phyloP scores from a whole-genome alignment of 1,140 invertebrate genomes.

The Dendrolimus kikuchii region DNA sequence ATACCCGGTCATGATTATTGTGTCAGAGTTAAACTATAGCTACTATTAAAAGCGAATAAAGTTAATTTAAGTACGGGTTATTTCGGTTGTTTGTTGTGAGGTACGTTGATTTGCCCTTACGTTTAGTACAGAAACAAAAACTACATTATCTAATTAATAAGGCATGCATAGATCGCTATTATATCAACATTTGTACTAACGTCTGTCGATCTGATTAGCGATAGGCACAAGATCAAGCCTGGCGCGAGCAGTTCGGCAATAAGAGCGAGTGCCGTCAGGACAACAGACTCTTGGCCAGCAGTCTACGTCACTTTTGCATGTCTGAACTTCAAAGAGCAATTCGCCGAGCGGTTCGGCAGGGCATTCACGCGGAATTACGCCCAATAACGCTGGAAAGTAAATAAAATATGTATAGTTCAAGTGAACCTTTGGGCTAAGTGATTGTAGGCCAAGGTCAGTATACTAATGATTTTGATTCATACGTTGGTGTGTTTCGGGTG shows the following conservation, averaged over 20 bases:
- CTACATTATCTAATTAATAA: no score
- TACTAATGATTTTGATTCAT: conserved; percentile 23
- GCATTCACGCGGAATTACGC: conserved; percentile 77
- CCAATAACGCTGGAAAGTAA: conserved; percentile 73
- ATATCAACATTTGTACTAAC: conserved; percentile 30
- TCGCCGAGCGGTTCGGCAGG: conserved; percentile 77
- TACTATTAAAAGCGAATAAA: no score
- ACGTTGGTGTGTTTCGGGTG: conserved; percentile 73
- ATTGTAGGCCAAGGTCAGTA: no score
- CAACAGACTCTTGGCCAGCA: conserved; percentile 82
- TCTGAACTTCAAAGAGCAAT: conserved; percentile 76
- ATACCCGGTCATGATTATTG: no score
- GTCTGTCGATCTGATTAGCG: conserved; percentile 61
- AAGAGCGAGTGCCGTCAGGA: conserved; percentile 75
- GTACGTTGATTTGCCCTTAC: no score
- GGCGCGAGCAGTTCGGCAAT: conserved; percentile 78
- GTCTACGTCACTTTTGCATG: conserved; percentile 77
- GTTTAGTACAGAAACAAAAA: no score
- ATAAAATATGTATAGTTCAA: not conserved
- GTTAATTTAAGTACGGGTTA: no score
- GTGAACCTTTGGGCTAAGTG: no score
- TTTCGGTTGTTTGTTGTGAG: no score
- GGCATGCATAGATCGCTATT: no score
- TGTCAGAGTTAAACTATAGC: no score
- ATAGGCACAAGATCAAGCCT: conserved; percentile 75